Conservation (phyloP, 2,888 invertebrate species). For the Limnephilus lunatus region DNA sequence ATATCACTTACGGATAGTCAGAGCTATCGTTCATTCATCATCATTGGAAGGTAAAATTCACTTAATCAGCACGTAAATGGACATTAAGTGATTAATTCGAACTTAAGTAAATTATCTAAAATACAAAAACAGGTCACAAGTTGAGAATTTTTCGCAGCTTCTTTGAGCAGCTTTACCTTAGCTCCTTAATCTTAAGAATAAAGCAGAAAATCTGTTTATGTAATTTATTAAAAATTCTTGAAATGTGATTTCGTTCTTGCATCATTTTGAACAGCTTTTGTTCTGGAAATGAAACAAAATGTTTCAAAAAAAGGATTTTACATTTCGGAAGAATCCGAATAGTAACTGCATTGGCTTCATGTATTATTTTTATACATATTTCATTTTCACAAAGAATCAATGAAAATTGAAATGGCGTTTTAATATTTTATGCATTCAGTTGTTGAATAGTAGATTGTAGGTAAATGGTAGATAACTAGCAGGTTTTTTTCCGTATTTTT, state of each 20-base stretch:
- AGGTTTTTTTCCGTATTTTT: background rate
- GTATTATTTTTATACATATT: background rate
- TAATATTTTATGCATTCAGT: background rate
- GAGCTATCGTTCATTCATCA: slow-evolving; percentile 41
- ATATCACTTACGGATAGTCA: slow-evolving; percentile 46
- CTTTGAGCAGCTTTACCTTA: background rate
- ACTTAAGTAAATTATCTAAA: slow-evolving; percentile 13
- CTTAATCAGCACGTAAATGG: background rate
- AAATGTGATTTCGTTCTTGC: too few species aligned
- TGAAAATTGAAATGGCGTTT: background rate
- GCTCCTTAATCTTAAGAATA: too few species aligned
- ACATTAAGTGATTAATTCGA: slow-evolving; percentile 3
- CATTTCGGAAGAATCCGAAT: background rate
- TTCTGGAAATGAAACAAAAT: too few species aligned
- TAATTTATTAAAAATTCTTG: background rate
- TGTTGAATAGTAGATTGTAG: background rate
- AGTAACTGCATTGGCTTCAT: background rate
- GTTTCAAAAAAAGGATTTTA: background rate
- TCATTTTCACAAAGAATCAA: background rate
- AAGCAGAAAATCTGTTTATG: background rate
- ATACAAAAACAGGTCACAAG: background rate
- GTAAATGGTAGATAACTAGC: background rate
- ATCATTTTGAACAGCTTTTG: too few species aligned
- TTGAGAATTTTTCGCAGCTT: background rate
- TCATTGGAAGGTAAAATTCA: slow-evolving; percentile 25